phyloP scores from a whole-genome alignment of 1,140 invertebrate species.

The Oreohelix idahoensis region DNA sequence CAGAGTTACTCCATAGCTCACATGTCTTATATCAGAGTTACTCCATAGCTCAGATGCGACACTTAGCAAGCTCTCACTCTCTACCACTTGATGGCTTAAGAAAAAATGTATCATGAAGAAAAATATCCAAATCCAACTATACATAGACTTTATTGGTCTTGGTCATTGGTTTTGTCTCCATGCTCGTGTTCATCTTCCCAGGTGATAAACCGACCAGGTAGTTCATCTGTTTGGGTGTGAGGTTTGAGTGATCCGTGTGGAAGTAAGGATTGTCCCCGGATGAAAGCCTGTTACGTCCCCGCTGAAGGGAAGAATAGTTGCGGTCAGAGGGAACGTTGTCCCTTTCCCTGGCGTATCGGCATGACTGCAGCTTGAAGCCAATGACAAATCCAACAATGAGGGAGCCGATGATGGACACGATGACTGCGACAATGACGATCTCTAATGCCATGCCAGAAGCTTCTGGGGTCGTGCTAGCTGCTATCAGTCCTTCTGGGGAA shows the following conservation, averaged over 20 bases:
- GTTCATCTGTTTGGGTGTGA: conserved; percentile 45
- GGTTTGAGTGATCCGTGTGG: conserved; percentile 36
- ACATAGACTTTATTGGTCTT: conserved; percentile 56
- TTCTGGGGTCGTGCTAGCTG: not conserved
- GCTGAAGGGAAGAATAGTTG: conserved; percentile 43
- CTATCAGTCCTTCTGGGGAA: not conserved
- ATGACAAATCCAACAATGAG: conserved; percentile 55
- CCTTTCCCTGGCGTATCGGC: conserved; percentile 42
- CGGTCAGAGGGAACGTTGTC: conserved; percentile 43
- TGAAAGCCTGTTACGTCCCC: conserved; percentile 46
- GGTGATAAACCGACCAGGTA: conserved; percentile 46
- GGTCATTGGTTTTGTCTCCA: conserved; percentile 51
- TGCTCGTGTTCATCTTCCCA: conserved; percentile 42
- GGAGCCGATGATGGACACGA: conserved; percentile 56
- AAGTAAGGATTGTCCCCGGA: conserved; percentile 51
- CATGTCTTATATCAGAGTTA: no score
- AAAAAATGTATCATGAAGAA: no score
- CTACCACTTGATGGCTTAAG: no score
- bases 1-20: no score
- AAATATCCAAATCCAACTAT: no score
- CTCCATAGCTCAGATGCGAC: no score
- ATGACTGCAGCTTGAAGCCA: conserved; percentile 56
- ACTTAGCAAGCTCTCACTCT: no score
- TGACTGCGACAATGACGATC: conserved; percentile 52
- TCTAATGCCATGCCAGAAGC: conserved; percentile 29